These are phyloP conservation scores for Atrina japonica DNA, from an alignment of 2,888 invertebrate species.

Conservation along the genomic window DNA sequence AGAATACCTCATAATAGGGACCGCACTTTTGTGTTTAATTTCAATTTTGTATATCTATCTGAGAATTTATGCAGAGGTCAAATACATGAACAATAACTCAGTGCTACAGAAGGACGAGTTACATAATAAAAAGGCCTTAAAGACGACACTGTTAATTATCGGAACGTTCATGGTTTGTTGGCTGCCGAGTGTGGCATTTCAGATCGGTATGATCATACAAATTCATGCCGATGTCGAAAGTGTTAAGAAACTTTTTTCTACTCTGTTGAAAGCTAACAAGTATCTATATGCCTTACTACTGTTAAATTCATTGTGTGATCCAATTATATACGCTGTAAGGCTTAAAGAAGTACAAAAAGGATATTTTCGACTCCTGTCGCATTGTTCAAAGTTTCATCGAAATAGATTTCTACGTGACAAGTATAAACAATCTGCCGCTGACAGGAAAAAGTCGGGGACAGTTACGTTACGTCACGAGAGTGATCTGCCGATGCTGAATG, in stretches of 20 bases:
- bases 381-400: constrained; percentile 19
- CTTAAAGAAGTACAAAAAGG: constrained; percentile 64
- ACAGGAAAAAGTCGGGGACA: no score
- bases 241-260: constrained; percentile 48
- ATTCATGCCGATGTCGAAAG: constrained; percentile 48
- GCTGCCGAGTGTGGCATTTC: constrained; percentile 69
- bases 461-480: no score
- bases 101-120: constrained; percentile 52
- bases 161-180: constrained; percentile 70
- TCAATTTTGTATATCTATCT: constrained; percentile 67
- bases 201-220: constrained; percentile 60
- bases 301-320: constrained; percentile 67
- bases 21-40: constrained; percentile 63
- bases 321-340: constrained; percentile 69
- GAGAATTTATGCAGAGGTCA: constrained; percentile 65
- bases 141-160: constrained; percentile 71
- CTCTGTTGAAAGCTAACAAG: constrained; percentile 56
- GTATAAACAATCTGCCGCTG: background rate
- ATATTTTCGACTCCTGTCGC: constrained; percentile 45
- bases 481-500: no score
- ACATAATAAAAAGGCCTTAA: constrained; percentile 67
- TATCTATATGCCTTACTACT: constrained; percentile 64
- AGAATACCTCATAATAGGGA: constrained; percentile 66
- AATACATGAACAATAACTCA: constrained; percentile 44
- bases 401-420: constrained; percentile 7